Evolutionary conservation across 1,140 invertebrate genomes (phyloP).

Genomic region (Mya arenaria): DNA sequence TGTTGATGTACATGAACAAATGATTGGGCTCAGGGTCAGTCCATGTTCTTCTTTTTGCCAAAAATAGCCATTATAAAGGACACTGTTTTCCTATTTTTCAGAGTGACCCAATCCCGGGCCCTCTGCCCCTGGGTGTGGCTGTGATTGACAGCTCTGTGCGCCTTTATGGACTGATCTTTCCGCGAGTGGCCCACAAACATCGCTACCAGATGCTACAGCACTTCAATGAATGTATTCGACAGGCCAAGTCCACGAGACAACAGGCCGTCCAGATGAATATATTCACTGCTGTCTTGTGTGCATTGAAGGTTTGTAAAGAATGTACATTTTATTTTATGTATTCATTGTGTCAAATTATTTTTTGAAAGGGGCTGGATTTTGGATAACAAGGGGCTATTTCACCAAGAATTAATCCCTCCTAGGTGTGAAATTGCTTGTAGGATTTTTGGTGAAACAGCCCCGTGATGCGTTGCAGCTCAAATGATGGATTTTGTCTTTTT

Average conservation of each 20-base stretch:
- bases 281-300: constrained; percentile 95
- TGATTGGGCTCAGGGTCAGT: too few species aligned
- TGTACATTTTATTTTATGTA: constrained; percentile 2
- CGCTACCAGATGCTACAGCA: constrained; percentile 98
- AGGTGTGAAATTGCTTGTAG: too few species aligned
- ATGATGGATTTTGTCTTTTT: too few species aligned
- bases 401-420: too few species aligned
- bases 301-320: constrained; percentile 85
- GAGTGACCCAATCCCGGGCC: constrained; percentile 86
- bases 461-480: too few species aligned
- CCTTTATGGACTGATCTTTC: constrained; percentile 96
- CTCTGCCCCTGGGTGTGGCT: constrained; percentile 96
- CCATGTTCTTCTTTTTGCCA: neutral
- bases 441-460: too few species aligned
- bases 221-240: constrained; percentile 95
- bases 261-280: constrained; percentile 99
- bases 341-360: neutral
- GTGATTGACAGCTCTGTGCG: constrained; percentile 96
- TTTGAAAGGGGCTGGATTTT: too few species aligned
- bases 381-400: too few species aligned
- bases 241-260: constrained; percentile 94
- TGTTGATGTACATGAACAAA: too few species aligned
- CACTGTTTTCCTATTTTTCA: constrained; percentile 55
- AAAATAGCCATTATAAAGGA: neutral
- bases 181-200: constrained; percentile 96